phyloP scores from a whole-genome alignment of 2,888 invertebrate species.

The Alviniconcha strummeri region DNA sequence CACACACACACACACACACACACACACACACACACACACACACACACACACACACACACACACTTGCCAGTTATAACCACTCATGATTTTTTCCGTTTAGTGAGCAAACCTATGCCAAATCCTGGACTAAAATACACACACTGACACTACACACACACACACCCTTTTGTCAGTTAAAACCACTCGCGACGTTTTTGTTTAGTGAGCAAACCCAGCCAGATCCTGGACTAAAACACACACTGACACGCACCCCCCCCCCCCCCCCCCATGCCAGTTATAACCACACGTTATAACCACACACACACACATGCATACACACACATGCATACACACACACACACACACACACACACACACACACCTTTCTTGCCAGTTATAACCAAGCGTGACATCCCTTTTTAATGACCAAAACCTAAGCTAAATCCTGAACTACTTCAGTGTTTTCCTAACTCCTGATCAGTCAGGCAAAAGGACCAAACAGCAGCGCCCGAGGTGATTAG shows the following conservation, averaged over 20 bases:
- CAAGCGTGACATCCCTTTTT: no score
- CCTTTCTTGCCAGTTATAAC: not conserved
- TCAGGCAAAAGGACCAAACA: no score
- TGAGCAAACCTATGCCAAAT: no score
- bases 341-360: not conserved
- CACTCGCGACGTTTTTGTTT: not conserved
- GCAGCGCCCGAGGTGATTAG: no score
- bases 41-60: constrained; percentile 6
- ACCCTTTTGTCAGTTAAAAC: not conserved
- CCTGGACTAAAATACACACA: not conserved
- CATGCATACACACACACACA: not conserved
- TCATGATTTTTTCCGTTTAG: no score
- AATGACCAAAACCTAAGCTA: no score
- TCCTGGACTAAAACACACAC: not conserved
- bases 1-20: constrained; percentile 6
- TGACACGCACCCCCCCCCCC: not conserved
- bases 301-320: not conserved
- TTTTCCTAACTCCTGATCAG: no score
- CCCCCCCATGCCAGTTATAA: not conserved
- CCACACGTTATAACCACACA: not conserved
- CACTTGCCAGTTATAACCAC: not conserved
- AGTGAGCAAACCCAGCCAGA: no score
- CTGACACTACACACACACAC: constrained; percentile 4
- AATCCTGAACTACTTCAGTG: no score
- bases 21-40: not conserved